Conservation (phyloP, 2,113 vertebrate genomes). For the Bungarus multicinctus region DNA sequence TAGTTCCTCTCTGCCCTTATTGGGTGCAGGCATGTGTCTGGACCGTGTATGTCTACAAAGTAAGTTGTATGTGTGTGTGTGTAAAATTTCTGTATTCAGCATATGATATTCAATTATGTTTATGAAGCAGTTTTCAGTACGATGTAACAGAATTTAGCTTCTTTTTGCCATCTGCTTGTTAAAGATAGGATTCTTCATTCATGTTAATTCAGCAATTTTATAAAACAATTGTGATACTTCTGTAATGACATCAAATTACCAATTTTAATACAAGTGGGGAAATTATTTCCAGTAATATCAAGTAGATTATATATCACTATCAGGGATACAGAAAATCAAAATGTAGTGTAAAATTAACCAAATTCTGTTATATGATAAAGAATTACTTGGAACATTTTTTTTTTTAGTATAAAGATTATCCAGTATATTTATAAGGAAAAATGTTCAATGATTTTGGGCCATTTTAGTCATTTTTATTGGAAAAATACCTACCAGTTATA, state of each 20-base stretch:
- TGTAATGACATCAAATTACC: background rate
- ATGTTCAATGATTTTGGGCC: background rate
- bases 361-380: background rate
- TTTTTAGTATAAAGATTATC: background rate
- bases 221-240: background rate
- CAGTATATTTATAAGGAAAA: background rate
- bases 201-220: background rate
- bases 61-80: background rate
- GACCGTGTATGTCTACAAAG: background rate
- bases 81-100: background rate
- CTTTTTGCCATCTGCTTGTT: slow-evolving; percentile 10
- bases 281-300: background rate
- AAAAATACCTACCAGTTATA: background rate
- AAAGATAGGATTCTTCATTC: background rate
- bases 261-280: background rate
- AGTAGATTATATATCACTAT: background rate
- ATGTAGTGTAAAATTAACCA: background rate
- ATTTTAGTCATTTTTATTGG: background rate
- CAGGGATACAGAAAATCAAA: background rate
- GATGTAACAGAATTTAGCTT: background rate
- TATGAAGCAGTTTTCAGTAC: background rate
- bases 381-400: background rate
- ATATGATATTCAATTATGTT: slow-evolving; percentile 6
- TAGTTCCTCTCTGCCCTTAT: background rate
- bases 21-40: background rate